Evolutionary conservation across 2,113 vertebrate species (phyloP), one percentile per base, ranked within the genome.

Genomic region (Syngnathoides biaculeatus): DNA sequence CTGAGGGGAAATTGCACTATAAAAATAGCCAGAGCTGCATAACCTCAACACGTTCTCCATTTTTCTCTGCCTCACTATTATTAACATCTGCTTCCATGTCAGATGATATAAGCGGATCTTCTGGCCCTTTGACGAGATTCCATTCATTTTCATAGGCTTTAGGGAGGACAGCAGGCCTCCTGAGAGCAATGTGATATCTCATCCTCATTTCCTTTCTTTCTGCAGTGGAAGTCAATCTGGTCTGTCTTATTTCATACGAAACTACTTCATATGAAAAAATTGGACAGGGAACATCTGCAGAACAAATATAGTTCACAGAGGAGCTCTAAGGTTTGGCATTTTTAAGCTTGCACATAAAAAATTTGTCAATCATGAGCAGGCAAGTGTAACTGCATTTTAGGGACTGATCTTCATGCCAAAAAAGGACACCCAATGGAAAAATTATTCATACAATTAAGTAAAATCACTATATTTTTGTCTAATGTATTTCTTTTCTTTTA

Each of bases 61-160:
- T 53, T 59, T 12, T 35, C 24, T 52, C 35, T 35, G 47, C 47
- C 11, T 58, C 58, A 35, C 43, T 5, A 15, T 30, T 43, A 53
- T 71, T 50, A 71, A 67, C 69, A 50, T 45, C 14, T 24, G 60
- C 52, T 79, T 74, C 58, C 43, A 55, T 8, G 7, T 72, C 65
- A 64, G 40, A 73, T 60, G 53, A n/a, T n/a, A 52, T 65, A 45
- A 20, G 40, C 60, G 50, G 48, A 12, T 75, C 69, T 63, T 76
- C 43, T 39, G 59, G 67, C 68, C 64, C 64, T 77, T 77, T 71
- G 63, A 75, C 64, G 17, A 55, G 57, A 74, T 79, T 71, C 66
- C 65, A 79, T 75, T 65, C 67, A 67, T 80, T 75, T 70, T 4
- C 9, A 14, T n/a, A 30, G 67, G 12, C 69, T 61, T 69, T 74